Evolutionary conservation across 2,888 invertebrate genomes (phyloP), one percentile per base, ranked within the genome.

Genomic region (Congeria kusceri): DNA sequence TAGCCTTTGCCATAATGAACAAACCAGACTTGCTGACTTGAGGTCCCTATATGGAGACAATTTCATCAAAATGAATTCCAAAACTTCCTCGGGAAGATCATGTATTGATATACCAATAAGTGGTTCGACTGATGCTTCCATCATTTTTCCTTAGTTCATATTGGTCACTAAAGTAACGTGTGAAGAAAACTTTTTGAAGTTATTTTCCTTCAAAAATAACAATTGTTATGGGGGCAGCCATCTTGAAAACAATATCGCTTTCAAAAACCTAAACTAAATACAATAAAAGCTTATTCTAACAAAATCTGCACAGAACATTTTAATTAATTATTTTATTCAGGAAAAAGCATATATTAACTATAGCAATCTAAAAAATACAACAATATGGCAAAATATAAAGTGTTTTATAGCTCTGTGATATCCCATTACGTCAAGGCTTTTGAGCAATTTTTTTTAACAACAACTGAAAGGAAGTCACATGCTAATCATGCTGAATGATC

Each of bases 1-100:
- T 90, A 97, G 96, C 89, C 95, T 95, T 92, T 96, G 95, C 98
- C 98, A 99, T 92, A 97, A 95, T 93, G 96, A 96, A 89, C 96
- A 97, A 53, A 98, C 98, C 80, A 95, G 94, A 95, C 96, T 96
- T 92, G 98, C 97, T 92, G 96, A 95, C 93, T 97, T 96, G 86
- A 98, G 94, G 94, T 98, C 98, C 92, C 96, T 96, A 92, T 99
- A 99, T 0, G 98, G 98, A 71, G 97, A 97, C 85, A 98, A 94
- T 92, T 97, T 95, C 86, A 96, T 96, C 84, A 99, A 95, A 92
- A 99, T 97, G 92, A 97, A 97, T 94, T 98, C 98, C 87, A 99
- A 94, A 73, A 99, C 96, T 95, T 98, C 98, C 93, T 98, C 97
- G 56, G 99, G 98, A 83, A 99, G 94, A 93, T 96, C 96, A 91